A percentile compares a stretch with the other conserved stretches of the same genome.
Evolutionary conservation across 2,113 vertebrate species (phyloP).

Genomic region (Crypturellus undulatus): DNA sequence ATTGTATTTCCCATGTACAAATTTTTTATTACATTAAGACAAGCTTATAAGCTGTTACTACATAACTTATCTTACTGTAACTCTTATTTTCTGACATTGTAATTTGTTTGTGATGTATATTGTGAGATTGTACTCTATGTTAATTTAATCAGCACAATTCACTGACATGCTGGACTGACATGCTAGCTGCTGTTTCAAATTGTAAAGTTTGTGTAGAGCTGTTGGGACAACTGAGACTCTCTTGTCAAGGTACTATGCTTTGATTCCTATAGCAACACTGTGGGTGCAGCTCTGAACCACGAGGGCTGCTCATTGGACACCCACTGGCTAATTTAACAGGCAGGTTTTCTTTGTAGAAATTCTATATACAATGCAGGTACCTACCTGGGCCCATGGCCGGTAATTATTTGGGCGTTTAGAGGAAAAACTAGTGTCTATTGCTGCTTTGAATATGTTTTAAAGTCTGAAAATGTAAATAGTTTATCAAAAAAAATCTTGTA

Average conservation of each 20-base stretch:
- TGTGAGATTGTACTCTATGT: conserved; percentile 97
- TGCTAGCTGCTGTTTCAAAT: conserved; percentile 94
- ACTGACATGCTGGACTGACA: conserved; percentile 99
- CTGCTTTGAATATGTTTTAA: conserved; percentile 99
- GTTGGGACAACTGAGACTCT: conserved; percentile 85
- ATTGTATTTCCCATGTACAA: conserved; percentile 88
- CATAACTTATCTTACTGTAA: conserved; percentile 96
- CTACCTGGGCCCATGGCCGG: conserved; percentile 91
- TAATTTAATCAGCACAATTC: conserved; percentile 99
- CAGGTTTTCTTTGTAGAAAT: conserved; percentile 89
- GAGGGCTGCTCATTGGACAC: conserved; percentile 81
- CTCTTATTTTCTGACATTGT: conserved; percentile 89
- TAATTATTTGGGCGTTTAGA: conserved; percentile 94
- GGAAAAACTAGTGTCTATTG: conserved; percentile 97
- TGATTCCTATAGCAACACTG: conserved; percentile 91
- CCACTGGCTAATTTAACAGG: conserved; percentile 85
- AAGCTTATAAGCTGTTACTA: conserved; percentile 91
- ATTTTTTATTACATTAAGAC: conserved; percentile 87
- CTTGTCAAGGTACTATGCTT: conserved; percentile 93
- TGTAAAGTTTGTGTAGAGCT: conserved; percentile 86
- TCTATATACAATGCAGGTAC: conserved; percentile 91
- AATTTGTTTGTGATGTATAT: conserved; percentile 97
- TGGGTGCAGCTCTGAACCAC: conserved; percentile 84
- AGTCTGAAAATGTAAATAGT: conserved; percentile 99
- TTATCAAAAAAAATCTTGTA: conserved; percentile 99